Conservation (phyloP, 2,113 vertebrate genomes). For the Ophthalmolycus amberensis region DNA sequence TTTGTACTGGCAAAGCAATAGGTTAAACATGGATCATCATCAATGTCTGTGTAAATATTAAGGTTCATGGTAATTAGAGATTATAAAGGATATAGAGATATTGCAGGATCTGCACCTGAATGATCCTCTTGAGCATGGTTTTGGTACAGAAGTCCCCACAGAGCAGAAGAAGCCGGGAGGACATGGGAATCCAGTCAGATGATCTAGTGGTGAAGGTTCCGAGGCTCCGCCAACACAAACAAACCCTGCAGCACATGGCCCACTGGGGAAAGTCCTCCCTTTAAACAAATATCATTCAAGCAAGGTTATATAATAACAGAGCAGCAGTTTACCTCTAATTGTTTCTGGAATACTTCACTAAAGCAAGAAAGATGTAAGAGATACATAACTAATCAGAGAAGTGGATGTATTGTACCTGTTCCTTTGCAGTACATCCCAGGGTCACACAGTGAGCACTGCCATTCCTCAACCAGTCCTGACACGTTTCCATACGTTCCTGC, state of each 20-base stretch:
- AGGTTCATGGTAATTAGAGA: not conserved
- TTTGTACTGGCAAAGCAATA: not conserved
- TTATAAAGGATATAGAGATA: not conserved
- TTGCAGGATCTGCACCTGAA: constrained; percentile 76
- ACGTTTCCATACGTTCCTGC: constrained; percentile 80
- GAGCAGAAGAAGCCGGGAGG: constrained; percentile 78
- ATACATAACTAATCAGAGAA: not conserved
- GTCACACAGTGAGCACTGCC: constrained; percentile 79
- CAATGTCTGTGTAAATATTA: not conserved
- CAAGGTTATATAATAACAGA: not conserved
- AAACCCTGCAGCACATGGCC: constrained; percentile 87
- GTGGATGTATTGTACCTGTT: constrained; percentile 66
- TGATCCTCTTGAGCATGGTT: constrained; percentile 82
- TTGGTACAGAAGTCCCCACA: constrained; percentile 71
- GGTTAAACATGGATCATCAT: not conserved
- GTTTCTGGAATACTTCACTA: not conserved
- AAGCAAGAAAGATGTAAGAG: not conserved
- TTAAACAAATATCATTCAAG: constrained; percentile 23
- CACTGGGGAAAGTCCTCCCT: constrained; percentile 84
- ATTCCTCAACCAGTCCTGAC: constrained; percentile 72
- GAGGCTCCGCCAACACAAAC: constrained; percentile 89
- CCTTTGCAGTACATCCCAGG: constrained; percentile 83
- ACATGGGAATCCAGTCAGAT: constrained; percentile 77
- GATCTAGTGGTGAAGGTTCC: constrained; percentile 83
- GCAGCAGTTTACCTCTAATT: not conserved